Base-by-base conservation (phyloP, 2,113 vertebrate genomes). In the Accipiter cooperii region DNA sequence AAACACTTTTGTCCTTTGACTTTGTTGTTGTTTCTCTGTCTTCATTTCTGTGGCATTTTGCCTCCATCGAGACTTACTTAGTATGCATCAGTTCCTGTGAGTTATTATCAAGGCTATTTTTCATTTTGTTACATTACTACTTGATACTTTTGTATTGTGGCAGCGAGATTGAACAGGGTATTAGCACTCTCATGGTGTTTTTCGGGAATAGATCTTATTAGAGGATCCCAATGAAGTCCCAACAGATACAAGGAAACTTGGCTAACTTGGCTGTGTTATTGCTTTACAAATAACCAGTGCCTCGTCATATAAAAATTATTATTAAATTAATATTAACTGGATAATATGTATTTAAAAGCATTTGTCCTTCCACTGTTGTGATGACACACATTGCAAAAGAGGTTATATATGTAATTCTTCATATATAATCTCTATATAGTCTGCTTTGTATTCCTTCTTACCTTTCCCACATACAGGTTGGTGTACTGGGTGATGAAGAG, bases 401-500 rank as follows among this genome's bases (percentile, higher is more conserved):
- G 15, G 6, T 63, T 47, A 17, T 49, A 28, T 21, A 3, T 51
- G 8, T 68, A 49, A 44, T 49, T 77, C 14, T 80, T 1, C 18
- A 1, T 24, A 5, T 44, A 15, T 12, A 42, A 12, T 12, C 4
- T 9, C 20, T 6, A 12, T 5, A 8, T 7, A 42, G 24, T 57
- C 51, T 86, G 17, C 4, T 58, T 78, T 60, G 10, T 58, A 31
- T 89, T 82, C 16, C 9, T 74, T 70, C 49, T 60, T 44, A 19
- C 46, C 25, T 88, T 33, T 82, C 52, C 40, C 15, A 9, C 40
- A 9, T 73, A 6, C 88, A 99, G 99, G 98, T 99, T 26, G 98
- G 98, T 7, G 98, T 98, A 34, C 97, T 98, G 17, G 98, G 98
- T 16, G 99, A 99, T 5, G 99, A 99, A 54, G 98, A 98, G 73